A percentile compares a stretch with the other conserved stretches of the same genome.
Conservation (phyloP, 2,113 vertebrate genomes). For the Platysternon megacephalum region DNA sequence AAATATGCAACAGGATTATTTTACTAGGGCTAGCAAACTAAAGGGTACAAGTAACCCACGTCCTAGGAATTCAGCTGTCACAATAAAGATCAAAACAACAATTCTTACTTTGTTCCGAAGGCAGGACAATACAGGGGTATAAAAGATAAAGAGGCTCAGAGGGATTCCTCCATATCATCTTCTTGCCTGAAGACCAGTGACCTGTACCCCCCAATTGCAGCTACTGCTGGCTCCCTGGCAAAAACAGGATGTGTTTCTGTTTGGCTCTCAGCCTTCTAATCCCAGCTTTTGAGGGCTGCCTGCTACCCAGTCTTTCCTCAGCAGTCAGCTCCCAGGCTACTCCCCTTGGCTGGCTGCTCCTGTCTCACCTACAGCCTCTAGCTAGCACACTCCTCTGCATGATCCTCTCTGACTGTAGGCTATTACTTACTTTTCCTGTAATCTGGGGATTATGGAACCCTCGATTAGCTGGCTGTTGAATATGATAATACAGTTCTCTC, state of each 20-base stretch:
- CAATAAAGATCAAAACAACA: neutral
- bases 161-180: neutral
- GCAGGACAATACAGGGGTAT: neutral
- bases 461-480: too few relatives aligned
- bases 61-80: neutral
- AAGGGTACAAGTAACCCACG: neutral
- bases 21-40: neutral
- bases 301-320: too few relatives aligned
- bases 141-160: neutral
- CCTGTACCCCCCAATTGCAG: neutral
- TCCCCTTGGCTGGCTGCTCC: too few relatives aligned
- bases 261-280: neutral
- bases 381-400: too few relatives aligned
- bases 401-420: too few relatives aligned
- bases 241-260: neutral
- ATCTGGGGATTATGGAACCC: too few relatives aligned
- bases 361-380: too few relatives aligned
- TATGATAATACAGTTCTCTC: too few relatives aligned
- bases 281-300: too few relatives aligned
- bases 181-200: neutral
- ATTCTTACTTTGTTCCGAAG: neutral
- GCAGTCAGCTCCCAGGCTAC: too few relatives aligned
- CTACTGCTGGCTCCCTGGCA: neutral
- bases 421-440: too few relatives aligned
- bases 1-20: neutral